Percentiles rank a stretch among this genome's conserved stretches.
Evolutionary conservation across 1,140 invertebrate genomes (phyloP).

Genomic region (Drosophila ohnishii): DNA sequence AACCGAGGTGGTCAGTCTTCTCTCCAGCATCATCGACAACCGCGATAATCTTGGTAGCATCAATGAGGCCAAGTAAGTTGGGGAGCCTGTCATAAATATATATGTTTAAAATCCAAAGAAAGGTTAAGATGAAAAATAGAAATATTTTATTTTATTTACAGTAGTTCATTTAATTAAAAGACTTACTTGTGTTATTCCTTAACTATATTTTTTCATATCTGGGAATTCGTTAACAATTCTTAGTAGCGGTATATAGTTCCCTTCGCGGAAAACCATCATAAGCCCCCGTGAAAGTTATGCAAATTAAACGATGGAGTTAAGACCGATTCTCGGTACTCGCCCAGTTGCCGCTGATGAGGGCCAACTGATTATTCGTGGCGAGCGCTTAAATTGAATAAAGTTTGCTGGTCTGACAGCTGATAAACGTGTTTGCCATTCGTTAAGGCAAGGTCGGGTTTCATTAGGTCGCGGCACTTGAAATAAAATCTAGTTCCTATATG

Average conservation of each 20-base stretch:
- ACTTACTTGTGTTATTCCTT: background rate
- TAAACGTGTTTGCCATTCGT: constrained; percentile 11
- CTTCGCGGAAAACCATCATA: background rate
- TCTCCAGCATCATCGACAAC: constrained; percentile 79
- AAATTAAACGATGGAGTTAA: constrained; percentile 31
- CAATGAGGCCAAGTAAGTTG: constrained; percentile 79
- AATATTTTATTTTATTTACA: no score
- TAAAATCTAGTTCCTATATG: background rate
- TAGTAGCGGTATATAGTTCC: background rate
- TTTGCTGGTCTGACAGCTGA: constrained; percentile 13
- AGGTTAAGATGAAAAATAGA: no score
- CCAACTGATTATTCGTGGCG: constrained; percentile 33
- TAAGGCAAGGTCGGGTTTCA: constrained; percentile 4
- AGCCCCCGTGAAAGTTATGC: constrained; percentile 20
- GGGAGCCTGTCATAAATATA: no score
- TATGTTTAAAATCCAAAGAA: no score
- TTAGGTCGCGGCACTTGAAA: background rate
- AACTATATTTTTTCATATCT: constrained; percentile 5
- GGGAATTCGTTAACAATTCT: background rate
- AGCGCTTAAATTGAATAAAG: constrained; percentile 38
- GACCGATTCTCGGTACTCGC: constrained; percentile 9
- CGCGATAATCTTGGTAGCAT: constrained; percentile 76
- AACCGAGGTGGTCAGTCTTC: constrained; percentile 73
- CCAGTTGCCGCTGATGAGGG: background rate
- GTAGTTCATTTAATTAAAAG: no score